Percentiles rank a stretch among this genome's conserved stretches.
phyloP scores from a whole-genome alignment of 2,113 vertebrate species.

The Rhodinocichla rosea region DNA sequence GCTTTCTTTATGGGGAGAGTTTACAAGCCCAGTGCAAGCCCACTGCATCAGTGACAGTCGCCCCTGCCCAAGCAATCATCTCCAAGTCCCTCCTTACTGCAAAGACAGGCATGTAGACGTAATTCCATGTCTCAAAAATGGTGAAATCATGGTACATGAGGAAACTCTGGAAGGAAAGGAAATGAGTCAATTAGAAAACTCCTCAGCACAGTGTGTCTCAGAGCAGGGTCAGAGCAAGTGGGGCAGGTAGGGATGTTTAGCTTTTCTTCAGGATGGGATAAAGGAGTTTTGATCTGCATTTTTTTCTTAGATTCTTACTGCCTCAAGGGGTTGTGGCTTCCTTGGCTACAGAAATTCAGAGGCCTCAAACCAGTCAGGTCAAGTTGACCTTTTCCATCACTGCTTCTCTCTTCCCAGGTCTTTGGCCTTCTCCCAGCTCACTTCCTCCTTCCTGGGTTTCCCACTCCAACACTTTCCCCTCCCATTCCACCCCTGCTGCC shows the following conservation, averaged over 20 bases:
- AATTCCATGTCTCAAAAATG: rapidly evolving
- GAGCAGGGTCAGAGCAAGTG: not conserved
- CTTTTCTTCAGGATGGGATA: not conserved
- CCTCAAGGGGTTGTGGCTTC: not conserved
- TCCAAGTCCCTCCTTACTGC: conserved; percentile 18
- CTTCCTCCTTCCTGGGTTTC: not conserved
- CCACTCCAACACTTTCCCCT: not conserved
- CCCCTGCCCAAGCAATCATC: not conserved
- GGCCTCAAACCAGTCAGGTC: not conserved
- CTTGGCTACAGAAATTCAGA: not conserved
- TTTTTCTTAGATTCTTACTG: not conserved
- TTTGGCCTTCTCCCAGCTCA: not conserved
- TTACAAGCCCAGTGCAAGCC: not conserved
- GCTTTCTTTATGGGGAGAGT: not conserved
- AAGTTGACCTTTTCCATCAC: rapidly evolving
- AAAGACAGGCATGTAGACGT: not conserved
- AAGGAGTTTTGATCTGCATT: not conserved
- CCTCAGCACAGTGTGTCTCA: rapidly evolving
- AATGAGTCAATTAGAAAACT: not conserved
- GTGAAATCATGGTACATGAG: rapidly evolving
- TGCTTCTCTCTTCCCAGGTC: not conserved
- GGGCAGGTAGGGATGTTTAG: not conserved
- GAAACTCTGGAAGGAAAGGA: not conserved
- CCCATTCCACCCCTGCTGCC: not conserved
- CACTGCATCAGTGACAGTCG: not conserved